These are phyloP conservation scores for Drosophila sordidula DNA, from an alignment of 2,888 invertebrate genomes.

Conservation along the genomic window DNA sequence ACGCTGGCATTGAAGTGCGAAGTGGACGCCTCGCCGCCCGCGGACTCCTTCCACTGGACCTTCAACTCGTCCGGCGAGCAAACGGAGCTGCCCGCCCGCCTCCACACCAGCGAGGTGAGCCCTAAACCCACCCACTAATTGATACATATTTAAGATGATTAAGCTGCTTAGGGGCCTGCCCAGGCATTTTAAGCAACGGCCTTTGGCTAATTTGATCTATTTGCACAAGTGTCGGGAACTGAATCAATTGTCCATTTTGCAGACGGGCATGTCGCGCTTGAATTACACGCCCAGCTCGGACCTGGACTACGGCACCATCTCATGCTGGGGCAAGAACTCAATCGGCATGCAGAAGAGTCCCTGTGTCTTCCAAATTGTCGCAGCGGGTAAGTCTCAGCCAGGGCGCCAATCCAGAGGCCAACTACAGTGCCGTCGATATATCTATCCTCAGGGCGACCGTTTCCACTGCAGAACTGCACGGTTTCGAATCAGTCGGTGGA, in stretches of 20 bases:
- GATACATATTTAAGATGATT: conserved; percentile 21
- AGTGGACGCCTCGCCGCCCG: conserved; percentile 95
- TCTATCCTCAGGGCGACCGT: conserved; percentile 90
- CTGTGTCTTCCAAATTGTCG: conserved; percentile 94
- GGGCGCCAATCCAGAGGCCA: not conserved
- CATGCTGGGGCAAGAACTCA: conserved; percentile 93
- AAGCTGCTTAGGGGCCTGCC: conserved; percentile 19
- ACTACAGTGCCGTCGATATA: not conserved
- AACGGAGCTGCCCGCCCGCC: conserved; percentile 90
- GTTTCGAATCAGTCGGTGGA: conserved; percentile 94
- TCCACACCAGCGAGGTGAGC: conserved; percentile 86
- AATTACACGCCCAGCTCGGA: conserved; percentile 95
- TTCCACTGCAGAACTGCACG: conserved; percentile 94
- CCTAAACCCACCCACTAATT: conserved; percentile 31
- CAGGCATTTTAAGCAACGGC: conserved; percentile 12
- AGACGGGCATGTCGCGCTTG: conserved; percentile 86
- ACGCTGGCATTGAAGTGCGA: conserved; percentile 94
- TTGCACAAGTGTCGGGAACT: conserved; percentile 7
- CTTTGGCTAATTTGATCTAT: conserved; percentile 18
- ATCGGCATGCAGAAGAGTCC: conserved; percentile 94
- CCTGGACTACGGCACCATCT: conserved; percentile 95
- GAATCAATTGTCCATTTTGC: conserved; percentile 36
- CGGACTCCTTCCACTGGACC: conserved; percentile 95
- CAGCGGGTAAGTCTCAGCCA: conserved; percentile 88
- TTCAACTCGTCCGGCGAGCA: conserved; percentile 96